Evolutionary conservation across 1,140 invertebrate species (phyloP).

Genomic region (Aphis gossypii): DNA sequence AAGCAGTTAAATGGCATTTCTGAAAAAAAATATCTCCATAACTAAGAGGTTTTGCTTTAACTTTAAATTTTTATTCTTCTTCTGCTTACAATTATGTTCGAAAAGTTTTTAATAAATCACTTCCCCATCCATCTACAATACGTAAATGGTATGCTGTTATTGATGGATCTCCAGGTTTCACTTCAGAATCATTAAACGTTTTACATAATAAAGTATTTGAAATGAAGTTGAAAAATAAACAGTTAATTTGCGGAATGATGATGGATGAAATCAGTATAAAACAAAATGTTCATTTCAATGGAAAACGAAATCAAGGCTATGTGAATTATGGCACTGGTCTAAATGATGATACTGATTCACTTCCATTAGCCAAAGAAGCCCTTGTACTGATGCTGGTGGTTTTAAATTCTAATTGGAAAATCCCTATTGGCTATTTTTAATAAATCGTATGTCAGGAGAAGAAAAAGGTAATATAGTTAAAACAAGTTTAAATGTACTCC

Average conservation of each 20-base stretch:
- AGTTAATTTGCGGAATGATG: slow-evolving; percentile 45
- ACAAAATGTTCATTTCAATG: slow-evolving; percentile 60
- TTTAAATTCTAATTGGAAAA: too few species aligned
- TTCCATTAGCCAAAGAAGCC: too few species aligned
- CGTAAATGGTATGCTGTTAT: not conserved
- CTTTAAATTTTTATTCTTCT: slow-evolving; percentile 25
- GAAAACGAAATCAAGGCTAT: slow-evolving; percentile 59
- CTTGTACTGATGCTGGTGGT: too few species aligned
- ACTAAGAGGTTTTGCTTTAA: slow-evolving; percentile 26
- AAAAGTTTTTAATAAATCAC: not conserved
- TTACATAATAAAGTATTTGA: slow-evolving; percentile 8
- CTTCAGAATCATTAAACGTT: slow-evolving; percentile 33
- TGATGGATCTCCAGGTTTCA: slow-evolving; percentile 21
- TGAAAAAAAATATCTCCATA: not conserved
- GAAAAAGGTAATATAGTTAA: too few species aligned
- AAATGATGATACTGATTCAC: too few species aligned
- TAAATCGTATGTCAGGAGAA: too few species aligned
- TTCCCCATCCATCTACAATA: slow-evolving; percentile 21
- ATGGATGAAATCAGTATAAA: slow-evolving; percentile 61
- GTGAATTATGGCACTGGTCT: too few species aligned
- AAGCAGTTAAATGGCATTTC: too few species aligned
- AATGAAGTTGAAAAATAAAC: not conserved
- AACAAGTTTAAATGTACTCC: too few species aligned
- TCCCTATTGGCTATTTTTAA: too few species aligned
- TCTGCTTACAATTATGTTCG: not conserved